These are phyloP conservation scores for Discoglossus pictus DNA, from an alignment of 2,797 vertebrate genomes.

Conservation along the genomic window DNA sequence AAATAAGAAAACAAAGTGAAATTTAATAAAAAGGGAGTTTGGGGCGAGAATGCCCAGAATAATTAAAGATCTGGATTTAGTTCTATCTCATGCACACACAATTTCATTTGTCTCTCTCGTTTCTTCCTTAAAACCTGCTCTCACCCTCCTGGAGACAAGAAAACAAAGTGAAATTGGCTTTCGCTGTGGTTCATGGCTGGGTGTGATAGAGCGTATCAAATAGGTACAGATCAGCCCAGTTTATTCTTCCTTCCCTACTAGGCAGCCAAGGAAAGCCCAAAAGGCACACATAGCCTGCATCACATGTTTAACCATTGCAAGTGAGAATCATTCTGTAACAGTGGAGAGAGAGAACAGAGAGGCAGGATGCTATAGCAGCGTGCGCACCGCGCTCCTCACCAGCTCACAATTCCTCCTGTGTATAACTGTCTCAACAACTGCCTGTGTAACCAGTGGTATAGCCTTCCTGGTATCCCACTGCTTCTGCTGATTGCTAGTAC, in stretches of 20 bases:
- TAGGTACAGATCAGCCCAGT: conserved; percentile 7
- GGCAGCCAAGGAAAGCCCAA: background rate
- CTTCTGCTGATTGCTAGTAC: too few species aligned
- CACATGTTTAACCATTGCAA: conserved; percentile 7
- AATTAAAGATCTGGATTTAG: background rate
- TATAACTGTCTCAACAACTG: too few species aligned
- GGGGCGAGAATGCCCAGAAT: background rate
- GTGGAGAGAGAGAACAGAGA: too few species aligned
- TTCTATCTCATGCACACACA: too few species aligned
- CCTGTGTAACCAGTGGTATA: too few species aligned
- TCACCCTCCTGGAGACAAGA: background rate
- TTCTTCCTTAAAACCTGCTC: background rate
- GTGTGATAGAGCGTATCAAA: conserved; percentile 23
- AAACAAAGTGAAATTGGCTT: conserved; percentile 20
- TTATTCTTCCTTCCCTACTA: background rate
- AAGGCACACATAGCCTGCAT: background rate
- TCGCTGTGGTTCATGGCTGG: background rate
- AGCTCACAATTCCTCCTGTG: too few species aligned
- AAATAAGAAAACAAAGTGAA: conserved; percentile 9
- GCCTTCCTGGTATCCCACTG: too few species aligned
- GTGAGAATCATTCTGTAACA: too few species aligned
- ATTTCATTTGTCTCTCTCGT: too few species aligned
- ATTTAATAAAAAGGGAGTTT: conserved; percentile 3
- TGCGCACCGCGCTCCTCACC: too few species aligned
- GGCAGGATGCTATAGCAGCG: too few species aligned